Conservation (phyloP, 1,140 invertebrate species). For the Pseudomyrmex pallidus region DNA sequence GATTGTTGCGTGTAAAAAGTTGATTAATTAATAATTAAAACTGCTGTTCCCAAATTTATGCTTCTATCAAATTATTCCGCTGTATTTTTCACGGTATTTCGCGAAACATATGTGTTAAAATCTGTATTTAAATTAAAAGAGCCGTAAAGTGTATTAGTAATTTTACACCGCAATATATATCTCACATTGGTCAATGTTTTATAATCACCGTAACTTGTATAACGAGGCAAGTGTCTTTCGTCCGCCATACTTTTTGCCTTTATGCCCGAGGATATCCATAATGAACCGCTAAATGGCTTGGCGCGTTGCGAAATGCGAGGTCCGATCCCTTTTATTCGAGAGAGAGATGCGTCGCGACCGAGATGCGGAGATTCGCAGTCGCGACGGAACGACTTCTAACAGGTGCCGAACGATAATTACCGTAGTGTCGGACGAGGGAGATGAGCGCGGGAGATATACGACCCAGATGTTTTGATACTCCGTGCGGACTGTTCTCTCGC, state of each 20-base stretch:
- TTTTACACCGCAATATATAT: not conserved
- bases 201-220: conserved; percentile 19
- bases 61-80: not conserved
- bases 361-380: conserved; percentile 42
- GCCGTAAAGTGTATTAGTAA: not conserved
- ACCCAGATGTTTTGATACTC: conserved; percentile 69
- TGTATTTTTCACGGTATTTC: not conserved
- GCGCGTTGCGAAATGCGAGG: conserved; percentile 29
- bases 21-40: conserved; percentile 40
- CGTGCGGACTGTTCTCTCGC: not conserved
- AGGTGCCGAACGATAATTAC: conserved; percentile 71
- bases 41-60: not conserved
- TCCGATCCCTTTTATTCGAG: conserved; percentile 12
- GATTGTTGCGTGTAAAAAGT: conserved; percentile 33
- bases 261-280: conserved; percentile 31
- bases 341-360: conserved; percentile 24
- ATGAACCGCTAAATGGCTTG: conserved; percentile 50
- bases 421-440: conserved; percentile 45
- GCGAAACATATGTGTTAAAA: not conserved
- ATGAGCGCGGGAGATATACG: conserved; percentile 58
- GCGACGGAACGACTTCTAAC: conserved; percentile 61
- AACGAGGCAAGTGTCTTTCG: not conserved
- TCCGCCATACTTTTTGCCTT: conserved; percentile 7
- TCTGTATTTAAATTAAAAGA: not conserved
- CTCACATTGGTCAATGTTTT: not conserved